Evolutionary conservation across 2,113 vertebrate genomes (phyloP).

Genomic region (Nothoprocta perdicaria): DNA sequence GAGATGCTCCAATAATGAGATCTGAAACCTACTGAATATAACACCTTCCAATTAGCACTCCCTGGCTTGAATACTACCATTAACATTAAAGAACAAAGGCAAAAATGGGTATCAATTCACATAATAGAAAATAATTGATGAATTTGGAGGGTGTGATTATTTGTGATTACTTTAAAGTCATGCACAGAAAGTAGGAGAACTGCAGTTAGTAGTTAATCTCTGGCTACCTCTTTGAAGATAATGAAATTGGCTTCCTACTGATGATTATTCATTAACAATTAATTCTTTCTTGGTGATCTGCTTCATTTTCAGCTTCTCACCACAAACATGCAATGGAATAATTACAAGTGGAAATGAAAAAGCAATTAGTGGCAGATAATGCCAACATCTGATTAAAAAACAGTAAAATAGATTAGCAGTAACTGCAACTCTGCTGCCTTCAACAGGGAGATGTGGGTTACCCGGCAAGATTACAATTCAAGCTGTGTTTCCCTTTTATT

Average conservation of each 20-base stretch:
- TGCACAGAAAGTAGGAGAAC: slow-evolving; percentile 76
- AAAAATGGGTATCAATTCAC: slow-evolving; percentile 81
- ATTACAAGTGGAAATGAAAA: slow-evolving; percentile 86
- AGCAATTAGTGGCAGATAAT: slow-evolving; percentile 86
- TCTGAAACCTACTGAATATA: slow-evolving; percentile 76
- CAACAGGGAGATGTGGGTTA: slow-evolving; percentile 69
- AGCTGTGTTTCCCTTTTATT: slow-evolving; percentile 71
- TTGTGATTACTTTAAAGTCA: slow-evolving; percentile 85
- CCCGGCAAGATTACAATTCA: slow-evolving; percentile 64
- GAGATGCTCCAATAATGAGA: slow-evolving; percentile 82
- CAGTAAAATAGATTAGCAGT: slow-evolving; percentile 80
- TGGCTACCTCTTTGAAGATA: slow-evolving; percentile 88
- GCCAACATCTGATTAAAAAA: slow-evolving; percentile 85
- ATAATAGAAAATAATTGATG: slow-evolving; percentile 88
- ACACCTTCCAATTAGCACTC: slow-evolving; percentile 88
- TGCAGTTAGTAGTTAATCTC: slow-evolving; percentile 81
- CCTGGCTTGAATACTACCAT: slow-evolving; percentile 79
- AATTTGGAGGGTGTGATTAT: slow-evolving; percentile 85
- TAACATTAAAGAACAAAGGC: slow-evolving; percentile 83
- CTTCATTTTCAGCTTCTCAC: slow-evolving; percentile 86
- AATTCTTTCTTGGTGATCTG: slow-evolving; percentile 85
- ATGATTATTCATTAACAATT: slow-evolving; percentile 90
- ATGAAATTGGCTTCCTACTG: slow-evolving; percentile 90
- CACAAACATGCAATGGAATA: slow-evolving; percentile 85
- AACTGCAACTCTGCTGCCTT: slow-evolving; percentile 70